Evolutionary conservation across 2,113 vertebrate species (phyloP).

Genomic region (Scophthalmus maximus): DNA sequence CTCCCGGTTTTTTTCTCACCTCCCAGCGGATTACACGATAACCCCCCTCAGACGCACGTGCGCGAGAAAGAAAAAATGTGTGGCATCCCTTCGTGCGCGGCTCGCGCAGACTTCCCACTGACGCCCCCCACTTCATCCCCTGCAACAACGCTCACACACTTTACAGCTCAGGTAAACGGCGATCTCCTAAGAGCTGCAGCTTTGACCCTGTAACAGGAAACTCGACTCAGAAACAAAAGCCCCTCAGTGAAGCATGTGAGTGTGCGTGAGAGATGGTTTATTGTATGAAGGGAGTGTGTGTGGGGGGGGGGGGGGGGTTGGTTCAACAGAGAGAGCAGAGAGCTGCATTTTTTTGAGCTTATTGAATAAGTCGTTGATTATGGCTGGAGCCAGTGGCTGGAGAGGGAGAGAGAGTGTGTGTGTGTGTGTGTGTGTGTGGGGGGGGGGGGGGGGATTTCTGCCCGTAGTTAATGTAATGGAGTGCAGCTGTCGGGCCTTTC

Average conservation of each 20-base stretch:
- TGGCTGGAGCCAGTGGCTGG: constrained; percentile 71
- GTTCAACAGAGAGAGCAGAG: constrained; percentile 35
- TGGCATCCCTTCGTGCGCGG: constrained; percentile 57
- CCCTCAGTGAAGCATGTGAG: constrained; percentile 29
- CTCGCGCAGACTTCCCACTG: constrained; percentile 27
- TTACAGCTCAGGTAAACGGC: constrained; percentile 41
- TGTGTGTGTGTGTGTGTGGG: no score
- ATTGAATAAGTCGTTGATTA: constrained; percentile 80
- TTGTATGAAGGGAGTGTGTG: not conserved
- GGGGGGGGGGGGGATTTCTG: no score
- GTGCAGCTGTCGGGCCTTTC: constrained; percentile 75
- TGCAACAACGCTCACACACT: constrained; percentile 14
- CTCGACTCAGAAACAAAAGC: constrained; percentile 34
- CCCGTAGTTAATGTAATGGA: constrained; percentile 77
- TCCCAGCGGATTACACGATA: constrained; percentile 64
- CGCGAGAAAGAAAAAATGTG: constrained; percentile 25
- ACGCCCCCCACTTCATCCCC: not conserved
- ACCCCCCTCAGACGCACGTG: constrained; percentile 27
- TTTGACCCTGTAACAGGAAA: constrained; percentile 62
- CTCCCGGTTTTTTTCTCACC: constrained; percentile 24
- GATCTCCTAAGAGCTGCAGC: constrained; percentile 35
- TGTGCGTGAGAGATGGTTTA: constrained; percentile 19
- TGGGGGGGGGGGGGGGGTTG: no score
- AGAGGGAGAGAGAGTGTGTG: constrained; percentile 54
- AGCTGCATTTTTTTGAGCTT: constrained; percentile 70